Base-by-base conservation (phyloP, 2,888 invertebrate genomes). In the Eulithis prunata region DNA sequence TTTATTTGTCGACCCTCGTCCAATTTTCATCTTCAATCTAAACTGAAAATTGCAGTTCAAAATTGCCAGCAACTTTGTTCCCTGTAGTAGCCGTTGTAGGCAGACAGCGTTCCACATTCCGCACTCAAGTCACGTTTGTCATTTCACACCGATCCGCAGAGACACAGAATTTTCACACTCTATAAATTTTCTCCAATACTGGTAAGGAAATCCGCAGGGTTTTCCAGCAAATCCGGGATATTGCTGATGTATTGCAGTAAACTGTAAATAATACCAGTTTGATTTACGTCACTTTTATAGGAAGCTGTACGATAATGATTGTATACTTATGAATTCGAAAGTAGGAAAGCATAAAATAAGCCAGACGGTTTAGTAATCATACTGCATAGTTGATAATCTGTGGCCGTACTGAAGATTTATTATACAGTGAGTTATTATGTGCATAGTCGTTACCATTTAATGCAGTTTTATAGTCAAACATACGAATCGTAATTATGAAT, bases 131-230 rank as follows among this genome's bases (percentile, higher is more conserved):
- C 89, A 90, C 90, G 88, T 88, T 85, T 86, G 87, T 88, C 88
- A 89, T 89, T 85, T 82, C 84, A 81, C 80, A 79, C 75, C 77
- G 83, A 88, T 84, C 84, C 83, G 79, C 76, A 78, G 81, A 82
- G 81, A 81, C 81, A 80, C 77, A 77, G 83, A 85, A 83, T 87
- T 88, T 89, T 88, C 88, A 88, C 90, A 89, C 84, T 89, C 88
- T 87, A 89, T 88, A 89, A 88, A 90, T 89, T 88, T 80, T 78
- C 81, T 74, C 80, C 82, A 79, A 83, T 81, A 81, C 79, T 59
- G 21, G 77, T 81, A 81, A 79, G 83, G 81, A 83, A 83, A 87
- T 83, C 83, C 84, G 66, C 66, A 57, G 72, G 80, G 79, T 75
- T 86, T 81, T 73, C 77, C 80, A 77, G 43, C 75, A 66, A 69